phyloP scores from a whole-genome alignment of 2,797 vertebrate genomes.

The Australoheros facetus region DNA sequence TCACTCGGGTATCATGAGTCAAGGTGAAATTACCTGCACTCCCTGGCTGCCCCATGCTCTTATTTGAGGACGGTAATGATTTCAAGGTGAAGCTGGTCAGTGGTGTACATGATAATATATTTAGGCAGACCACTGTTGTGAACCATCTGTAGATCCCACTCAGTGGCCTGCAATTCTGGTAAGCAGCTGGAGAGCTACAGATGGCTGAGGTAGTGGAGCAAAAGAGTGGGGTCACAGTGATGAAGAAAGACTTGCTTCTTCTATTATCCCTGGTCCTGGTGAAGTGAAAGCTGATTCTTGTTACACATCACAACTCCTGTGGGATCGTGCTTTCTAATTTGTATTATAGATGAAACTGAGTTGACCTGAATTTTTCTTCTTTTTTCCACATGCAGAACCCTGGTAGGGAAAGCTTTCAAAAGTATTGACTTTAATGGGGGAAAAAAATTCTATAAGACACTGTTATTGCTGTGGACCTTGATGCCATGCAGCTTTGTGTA shows the following conservation, averaged over 20 bases:
- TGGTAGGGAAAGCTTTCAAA: slow-evolving; percentile 8
- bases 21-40: slow-evolving; percentile 67
- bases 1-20: slow-evolving; percentile 59
- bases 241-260: slow-evolving; percentile 36
- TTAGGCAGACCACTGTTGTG: slow-evolving; percentile 81
- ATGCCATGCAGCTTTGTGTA: slow-evolving; percentile 37
- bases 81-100: slow-evolving; percentile 80
- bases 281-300: slow-evolving; percentile 37
- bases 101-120: slow-evolving; percentile 79
- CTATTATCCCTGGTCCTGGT: slow-evolving; percentile 44
- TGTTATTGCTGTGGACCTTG: slow-evolving; percentile 39
- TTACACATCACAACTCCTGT: slow-evolving; percentile 7
- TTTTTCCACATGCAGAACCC: not conserved
- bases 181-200: slow-evolving; percentile 85
- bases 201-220: slow-evolving; percentile 70
- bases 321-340: slow-evolving; percentile 10
- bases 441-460: slow-evolving; percentile 28
- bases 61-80: slow-evolving; percentile 64
- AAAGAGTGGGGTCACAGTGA: slow-evolving; percentile 47
- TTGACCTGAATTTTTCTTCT: not conserved
- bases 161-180: slow-evolving; percentile 71
- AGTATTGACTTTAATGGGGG: slow-evolving; percentile 21
- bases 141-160: slow-evolving; percentile 76
- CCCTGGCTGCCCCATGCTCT: slow-evolving; percentile 49
- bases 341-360: slow-evolving; percentile 14